Base-by-base conservation (phyloP, 2,113 vertebrate genomes). In the Ammodytes marinus region DNA sequence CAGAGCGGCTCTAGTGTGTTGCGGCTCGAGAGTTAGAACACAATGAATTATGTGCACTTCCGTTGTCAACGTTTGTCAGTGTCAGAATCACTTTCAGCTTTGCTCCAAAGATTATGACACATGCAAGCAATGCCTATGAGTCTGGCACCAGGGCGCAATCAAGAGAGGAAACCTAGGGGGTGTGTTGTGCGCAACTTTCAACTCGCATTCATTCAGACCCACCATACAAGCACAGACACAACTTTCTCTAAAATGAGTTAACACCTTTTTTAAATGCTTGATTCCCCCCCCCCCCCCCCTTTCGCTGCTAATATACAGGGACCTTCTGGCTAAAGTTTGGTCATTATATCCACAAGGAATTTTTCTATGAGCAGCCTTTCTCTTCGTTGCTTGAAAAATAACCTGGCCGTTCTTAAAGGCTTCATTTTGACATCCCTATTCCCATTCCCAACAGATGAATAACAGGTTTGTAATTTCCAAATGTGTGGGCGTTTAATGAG, bases 401-500 rank as follows among this genome's bases (percentile, higher is more conserved):
- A 74, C 15, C 45, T 17, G n/a, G n/a, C n/a, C n/a, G 27, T 55
- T 42, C 8, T 47, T 17, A 19, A 67, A 58, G 11, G 39, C 27
- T 69, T 42, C 17, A 67, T 64, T 65, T 54, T 86, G 43, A 67
- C 74, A 17, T 69, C 54, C 15, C 39, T 27, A 12, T 58, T 80
- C 46, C 45, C 54, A 1, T 63, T 80, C 37, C 58, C 57, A 57
- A 61, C 75, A 27, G 61, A 72, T 69, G 70, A 90, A 84, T 84
- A 89, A 87, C 92, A 83, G 90, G 91, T 92, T 86, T 88, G 35
- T 87, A 92, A 92, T 93, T 92, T 90, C 80, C 54, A 77, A 88
- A 83, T 87, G 80, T 89, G 86, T 85, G 90, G 81, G 83, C 55
- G 90, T 88, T 90, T 79, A 94, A 93, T 94, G 91, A 90, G 91